Evolutionary conservation across 2,113 vertebrate species (phyloP), one percentile per base, ranked within the genome.

Genomic region (Odontophorus gujanensis): DNA sequence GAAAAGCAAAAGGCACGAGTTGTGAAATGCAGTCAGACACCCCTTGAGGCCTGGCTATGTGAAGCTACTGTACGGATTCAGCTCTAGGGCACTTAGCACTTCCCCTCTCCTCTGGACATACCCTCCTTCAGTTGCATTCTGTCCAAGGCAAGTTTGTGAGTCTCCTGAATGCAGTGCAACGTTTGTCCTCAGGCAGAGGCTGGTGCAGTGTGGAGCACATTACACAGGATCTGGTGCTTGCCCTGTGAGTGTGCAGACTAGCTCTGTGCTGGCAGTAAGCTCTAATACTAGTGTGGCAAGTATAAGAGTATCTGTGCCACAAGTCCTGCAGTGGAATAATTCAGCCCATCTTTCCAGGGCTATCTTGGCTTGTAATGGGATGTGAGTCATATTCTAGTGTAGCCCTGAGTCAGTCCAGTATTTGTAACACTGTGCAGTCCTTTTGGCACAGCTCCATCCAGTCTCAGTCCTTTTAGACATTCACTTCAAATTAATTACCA

Each of bases 351-450:
- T 91, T 95, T 95, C 61, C 61, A 92, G 38, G 57, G 65, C 65
- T 92, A 47, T 96, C 62, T 92, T 95, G 89, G 94, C 93, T 96
- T 5, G 1, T 87, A 68, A 65, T 40, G 92, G 87, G 30, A 78
- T 87, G 68, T 89, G 93, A 96, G 75, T 96, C 95, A 95, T 87
- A 77, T 89, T 89, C 42, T 61, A 92, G 67, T 85, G 78, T 85
- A 96, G 81, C 68, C 59, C 91, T 95, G 94, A 96, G 87, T 95
- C 82, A 91, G 87, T 82, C 89, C 94, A 95, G 94, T 91, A 89
- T 93, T 96, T 96, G 82, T 75, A 96, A 94, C 61, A 86, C 65
- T 93, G 57, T 93, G 66, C 88, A 94, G 93, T 90, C 58, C 90
- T 96, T 96, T 68, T 96, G 96, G 96, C 91, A 65, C 43, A 69